phyloP scores from a whole-genome alignment of 2,888 invertebrate species.

The Rhagophthalmus giganteus region DNA sequence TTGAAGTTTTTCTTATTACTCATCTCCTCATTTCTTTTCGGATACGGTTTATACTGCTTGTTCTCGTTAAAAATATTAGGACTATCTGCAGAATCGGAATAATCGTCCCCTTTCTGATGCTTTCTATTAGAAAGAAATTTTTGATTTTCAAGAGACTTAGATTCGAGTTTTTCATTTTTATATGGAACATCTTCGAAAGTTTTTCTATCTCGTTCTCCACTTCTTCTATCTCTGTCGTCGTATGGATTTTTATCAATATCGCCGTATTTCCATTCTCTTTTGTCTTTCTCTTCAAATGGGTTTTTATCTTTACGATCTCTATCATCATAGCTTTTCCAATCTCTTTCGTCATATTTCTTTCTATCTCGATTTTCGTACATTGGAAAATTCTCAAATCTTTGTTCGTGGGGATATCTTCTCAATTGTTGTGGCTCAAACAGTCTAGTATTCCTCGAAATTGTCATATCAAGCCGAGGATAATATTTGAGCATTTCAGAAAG shows the following conservation, averaged over 20 bases:
- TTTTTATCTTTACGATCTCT: constrained; percentile 45
- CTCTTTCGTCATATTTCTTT: constrained; percentile 4
- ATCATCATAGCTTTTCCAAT: constrained; percentile 28
- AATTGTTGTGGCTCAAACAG: constrained; percentile 36
- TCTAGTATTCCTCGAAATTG: constrained; percentile 34
- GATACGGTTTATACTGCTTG: not conserved
- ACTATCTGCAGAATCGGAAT: too few relatives aligned
- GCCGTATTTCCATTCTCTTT: not conserved
- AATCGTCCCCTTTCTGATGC: too few relatives aligned
- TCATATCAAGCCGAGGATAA: constrained; percentile 50
- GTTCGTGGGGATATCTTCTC: constrained; percentile 23
- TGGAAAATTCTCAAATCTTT: constrained; percentile 12
- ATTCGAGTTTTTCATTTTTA: too few relatives aligned
- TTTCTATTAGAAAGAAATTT: too few relatives aligned
- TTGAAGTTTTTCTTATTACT: not conserved
- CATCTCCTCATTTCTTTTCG: not conserved
- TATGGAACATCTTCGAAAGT: too few relatives aligned
- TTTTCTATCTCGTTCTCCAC: constrained; percentile 34
- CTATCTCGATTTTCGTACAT: constrained; percentile 17
- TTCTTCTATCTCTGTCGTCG: constrained; percentile 35
- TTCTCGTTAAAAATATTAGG: too few relatives aligned
- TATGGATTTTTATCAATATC: constrained; percentile 34
- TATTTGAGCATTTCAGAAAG: constrained; percentile 45
- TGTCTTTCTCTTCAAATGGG: not conserved
- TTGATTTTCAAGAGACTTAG: too few relatives aligned